Conservation (phyloP, 2,113 vertebrate species). For the Pogona vitticeps region DNA sequence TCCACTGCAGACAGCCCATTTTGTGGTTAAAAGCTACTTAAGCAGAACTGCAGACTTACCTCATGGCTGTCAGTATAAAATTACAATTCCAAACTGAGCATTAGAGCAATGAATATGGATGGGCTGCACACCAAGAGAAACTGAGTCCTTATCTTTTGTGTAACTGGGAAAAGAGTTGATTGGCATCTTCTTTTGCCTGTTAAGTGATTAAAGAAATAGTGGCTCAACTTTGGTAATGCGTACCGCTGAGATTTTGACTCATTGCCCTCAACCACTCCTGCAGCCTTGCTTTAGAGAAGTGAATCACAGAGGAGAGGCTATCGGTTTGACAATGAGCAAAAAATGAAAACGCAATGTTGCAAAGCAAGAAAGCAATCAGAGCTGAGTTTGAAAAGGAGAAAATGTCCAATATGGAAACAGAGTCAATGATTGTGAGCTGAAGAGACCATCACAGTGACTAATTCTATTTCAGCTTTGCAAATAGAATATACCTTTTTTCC, state of each 20-base stretch:
- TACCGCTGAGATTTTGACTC: slow-evolving; percentile 1
- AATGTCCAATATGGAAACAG: not conserved
- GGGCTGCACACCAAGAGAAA: not conserved
- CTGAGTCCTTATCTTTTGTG: not conserved
- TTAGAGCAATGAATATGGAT: not conserved
- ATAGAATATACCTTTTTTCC: not conserved
- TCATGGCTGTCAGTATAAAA: not conserved
- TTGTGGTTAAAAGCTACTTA: fast-evolving
- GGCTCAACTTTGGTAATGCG: not conserved
- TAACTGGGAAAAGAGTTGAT: not conserved
- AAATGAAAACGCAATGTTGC: not conserved
- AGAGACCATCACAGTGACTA: not conserved
- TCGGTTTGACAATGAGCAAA: slow-evolving; percentile 10
- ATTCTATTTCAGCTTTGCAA: not conserved
- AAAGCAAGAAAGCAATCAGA: not conserved
- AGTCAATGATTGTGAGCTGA: not conserved
- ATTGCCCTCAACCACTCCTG: slow-evolving; percentile 10
- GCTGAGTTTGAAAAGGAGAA: not conserved
- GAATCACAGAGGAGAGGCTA: slow-evolving; percentile 17
- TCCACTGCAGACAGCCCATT: fast-evolving
- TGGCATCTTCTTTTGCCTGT: not conserved
- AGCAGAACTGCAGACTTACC: no score
- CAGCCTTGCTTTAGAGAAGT: slow-evolving; percentile 11
- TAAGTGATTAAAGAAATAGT: not conserved
- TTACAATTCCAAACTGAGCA: not conserved